Conservation (phyloP, 2,888 invertebrate genomes). For the Papilio elwesi region DNA sequence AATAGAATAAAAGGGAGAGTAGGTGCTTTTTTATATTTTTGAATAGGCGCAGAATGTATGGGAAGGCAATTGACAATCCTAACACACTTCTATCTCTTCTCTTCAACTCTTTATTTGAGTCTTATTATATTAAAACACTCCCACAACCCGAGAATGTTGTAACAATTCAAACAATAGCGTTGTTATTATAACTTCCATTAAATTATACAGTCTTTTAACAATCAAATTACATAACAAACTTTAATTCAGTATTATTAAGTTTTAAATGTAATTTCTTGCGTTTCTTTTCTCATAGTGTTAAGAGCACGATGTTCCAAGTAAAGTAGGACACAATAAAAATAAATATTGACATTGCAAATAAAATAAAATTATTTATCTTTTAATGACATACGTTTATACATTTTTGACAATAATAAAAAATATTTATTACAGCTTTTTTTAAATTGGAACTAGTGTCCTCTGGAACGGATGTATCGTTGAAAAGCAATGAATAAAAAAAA, state of each 20-base stretch:
- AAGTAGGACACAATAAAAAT: background rate
- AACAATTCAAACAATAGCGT: conserved; percentile 4
- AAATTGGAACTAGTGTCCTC: background rate
- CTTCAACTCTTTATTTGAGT: background rate
- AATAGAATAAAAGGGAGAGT: no score
- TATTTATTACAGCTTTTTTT: no score
- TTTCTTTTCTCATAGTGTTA: conserved; percentile 5
- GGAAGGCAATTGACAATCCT: background rate
- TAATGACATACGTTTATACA: no score
- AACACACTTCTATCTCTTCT: background rate
- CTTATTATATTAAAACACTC: background rate
- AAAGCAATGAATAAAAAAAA: conserved; percentile 25
- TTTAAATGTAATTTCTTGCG: background rate
- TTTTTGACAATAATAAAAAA: no score
- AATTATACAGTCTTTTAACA: conserved; percentile 6
- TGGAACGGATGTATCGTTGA: background rate
- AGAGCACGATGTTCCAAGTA: no score
- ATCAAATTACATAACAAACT: conserved; percentile 8
- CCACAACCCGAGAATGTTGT: background rate
- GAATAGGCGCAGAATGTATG: no score
- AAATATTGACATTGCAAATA: background rate
- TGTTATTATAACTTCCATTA: conserved; percentile 2
- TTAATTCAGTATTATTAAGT: conserved; percentile 3
- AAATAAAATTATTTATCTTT: no score
- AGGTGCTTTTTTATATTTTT: no score